phyloP scores from a whole-genome alignment of 2,113 vertebrate genomes.

The Alethe castanea region DNA sequence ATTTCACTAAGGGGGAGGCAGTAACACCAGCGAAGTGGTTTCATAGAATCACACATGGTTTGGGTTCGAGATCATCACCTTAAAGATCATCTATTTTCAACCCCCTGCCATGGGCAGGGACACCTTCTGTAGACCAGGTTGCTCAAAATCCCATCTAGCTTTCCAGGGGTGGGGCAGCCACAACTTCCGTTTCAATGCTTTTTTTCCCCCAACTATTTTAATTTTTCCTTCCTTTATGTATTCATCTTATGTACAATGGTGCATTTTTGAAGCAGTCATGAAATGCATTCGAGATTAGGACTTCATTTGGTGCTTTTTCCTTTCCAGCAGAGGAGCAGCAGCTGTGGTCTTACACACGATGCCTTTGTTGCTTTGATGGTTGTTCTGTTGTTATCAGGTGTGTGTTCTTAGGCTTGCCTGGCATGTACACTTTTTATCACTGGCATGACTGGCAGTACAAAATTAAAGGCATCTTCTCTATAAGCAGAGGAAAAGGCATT shows the following conservation, averaged over 20 bases:
- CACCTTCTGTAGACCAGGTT: neutral
- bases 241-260: rapidly evolving
- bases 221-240: neutral
- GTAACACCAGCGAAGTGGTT: neutral
- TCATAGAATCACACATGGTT: neutral
- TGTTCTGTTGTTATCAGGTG: neutral
- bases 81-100: neutral
- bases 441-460: neutral
- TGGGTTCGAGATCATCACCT: neutral
- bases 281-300: neutral
- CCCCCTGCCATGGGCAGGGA: neutral
- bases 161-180: neutral
- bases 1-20: neutral
- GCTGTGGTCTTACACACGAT: rapidly evolving
- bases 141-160: neutral
- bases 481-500: neutral
- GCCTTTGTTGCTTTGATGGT: neutral
- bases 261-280: neutral
- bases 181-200: neutral
- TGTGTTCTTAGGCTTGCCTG: neutral
- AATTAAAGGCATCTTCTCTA: neutral
- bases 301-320: neutral
- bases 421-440: neutral
- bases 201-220: neutral
- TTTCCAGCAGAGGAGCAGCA: neutral